Conservation (phyloP, 2,113 vertebrate species). For the Tetrao urogallus region DNA sequence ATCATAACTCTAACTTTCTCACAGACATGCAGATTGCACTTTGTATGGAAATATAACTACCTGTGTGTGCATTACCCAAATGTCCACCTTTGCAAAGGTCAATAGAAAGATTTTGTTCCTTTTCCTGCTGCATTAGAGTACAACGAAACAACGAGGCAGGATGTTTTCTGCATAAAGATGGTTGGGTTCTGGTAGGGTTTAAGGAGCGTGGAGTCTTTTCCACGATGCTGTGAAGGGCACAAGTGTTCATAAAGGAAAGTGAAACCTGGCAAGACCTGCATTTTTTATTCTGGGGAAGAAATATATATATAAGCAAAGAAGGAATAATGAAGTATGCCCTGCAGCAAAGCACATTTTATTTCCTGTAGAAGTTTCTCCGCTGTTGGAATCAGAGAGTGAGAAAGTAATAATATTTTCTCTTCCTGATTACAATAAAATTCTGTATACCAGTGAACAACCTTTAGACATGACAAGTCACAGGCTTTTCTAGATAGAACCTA, state of each 20-base stretch:
- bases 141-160: neutral
- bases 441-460: conserved; percentile 44
- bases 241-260: neutral
- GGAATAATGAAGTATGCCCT: conserved; percentile 33
- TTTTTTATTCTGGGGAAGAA: neutral
- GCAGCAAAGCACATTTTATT: neutral
- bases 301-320: neutral
- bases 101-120: neutral
- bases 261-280: neutral
- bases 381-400: conserved; percentile 43
- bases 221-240: neutral
- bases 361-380: neutral
- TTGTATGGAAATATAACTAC: neutral
- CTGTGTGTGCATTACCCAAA: neutral
- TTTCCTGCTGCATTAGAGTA: neutral
- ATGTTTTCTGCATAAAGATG: neutral
- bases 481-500: conserved; percentile 45
- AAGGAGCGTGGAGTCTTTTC: neutral
- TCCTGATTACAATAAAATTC: conserved; percentile 18
- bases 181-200: neutral
- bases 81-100: neutral
- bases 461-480: neutral
- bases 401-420: conserved; percentile 56
- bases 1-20: neutral
- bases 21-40: neutral